These are phyloP conservation scores for Mesocentrotus franciscanus DNA, from an alignment of 53 echinoderm and acorn worm species.

Conservation along the genomic window DNA sequence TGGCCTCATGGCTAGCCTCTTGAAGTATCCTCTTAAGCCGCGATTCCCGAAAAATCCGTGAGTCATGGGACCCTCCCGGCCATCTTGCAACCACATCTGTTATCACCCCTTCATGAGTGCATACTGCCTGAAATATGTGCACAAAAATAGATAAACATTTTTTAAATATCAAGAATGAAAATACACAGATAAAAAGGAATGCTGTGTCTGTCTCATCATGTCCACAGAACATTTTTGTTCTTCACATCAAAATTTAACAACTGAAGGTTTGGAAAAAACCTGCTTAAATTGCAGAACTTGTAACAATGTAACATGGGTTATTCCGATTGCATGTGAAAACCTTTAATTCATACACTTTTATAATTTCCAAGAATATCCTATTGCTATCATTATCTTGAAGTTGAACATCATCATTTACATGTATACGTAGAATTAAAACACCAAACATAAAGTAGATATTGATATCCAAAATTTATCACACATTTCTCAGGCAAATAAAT, in stretches of 20 bases:
- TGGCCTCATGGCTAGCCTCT: background rate
- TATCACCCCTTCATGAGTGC: background rate
- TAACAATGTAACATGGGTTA: too few relatives aligned
- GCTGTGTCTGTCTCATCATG: too few relatives aligned
- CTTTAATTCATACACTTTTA: too few relatives aligned
- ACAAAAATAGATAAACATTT: background rate
- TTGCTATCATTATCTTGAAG: too few relatives aligned
- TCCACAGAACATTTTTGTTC: background rate
- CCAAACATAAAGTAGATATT: too few relatives aligned
- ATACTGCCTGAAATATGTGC: background rate
- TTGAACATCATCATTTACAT: too few relatives aligned
- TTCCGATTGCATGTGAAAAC: too few relatives aligned
- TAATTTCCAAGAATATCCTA: too few relatives aligned
- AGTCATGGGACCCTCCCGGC: constrained; percentile 30
- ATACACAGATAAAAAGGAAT: background rate
- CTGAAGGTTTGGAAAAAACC: background rate
- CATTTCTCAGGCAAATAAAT: background rate
- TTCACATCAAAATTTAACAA: background rate
- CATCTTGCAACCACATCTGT: constrained; percentile 18
- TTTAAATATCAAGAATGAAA: background rate
- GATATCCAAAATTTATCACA: too few relatives aligned
- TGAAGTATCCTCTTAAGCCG: background rate
- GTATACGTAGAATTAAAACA: background rate
- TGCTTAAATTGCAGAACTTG: background rate
- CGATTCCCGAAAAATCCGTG: constrained; percentile 28